These are phyloP conservation scores for Lagenorhynchus albirostris DNA, from an alignment of 2,113 vertebrate genomes.

Conservation along the genomic window DNA sequence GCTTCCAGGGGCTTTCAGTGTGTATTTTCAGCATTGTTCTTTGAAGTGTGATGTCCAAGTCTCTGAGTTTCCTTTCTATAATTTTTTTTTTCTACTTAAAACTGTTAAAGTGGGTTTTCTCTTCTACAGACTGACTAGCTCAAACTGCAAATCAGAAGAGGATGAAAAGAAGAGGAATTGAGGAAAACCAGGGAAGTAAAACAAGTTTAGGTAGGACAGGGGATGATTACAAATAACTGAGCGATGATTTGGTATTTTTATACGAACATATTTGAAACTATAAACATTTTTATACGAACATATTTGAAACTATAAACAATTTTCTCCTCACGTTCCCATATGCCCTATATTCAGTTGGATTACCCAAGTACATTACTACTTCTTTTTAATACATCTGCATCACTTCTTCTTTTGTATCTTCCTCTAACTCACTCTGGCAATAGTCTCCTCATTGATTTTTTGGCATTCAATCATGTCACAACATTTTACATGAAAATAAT, in stretches of 20 bases:
- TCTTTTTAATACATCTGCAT: background rate
- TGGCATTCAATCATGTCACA: background rate
- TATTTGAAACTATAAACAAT: background rate
- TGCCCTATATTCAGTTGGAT: background rate
- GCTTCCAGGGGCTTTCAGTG: background rate
- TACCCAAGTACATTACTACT: background rate
- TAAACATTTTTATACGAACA: background rate
- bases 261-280: background rate
- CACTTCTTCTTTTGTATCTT: background rate
- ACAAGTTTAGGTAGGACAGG: background rate
- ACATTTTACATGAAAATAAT: background rate
- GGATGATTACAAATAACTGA: background rate
- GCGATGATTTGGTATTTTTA: background rate
- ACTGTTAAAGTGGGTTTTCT: background rate
- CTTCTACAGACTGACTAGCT: background rate
- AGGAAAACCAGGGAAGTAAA: background rate
- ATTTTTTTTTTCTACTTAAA: background rate
- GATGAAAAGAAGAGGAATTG: background rate
- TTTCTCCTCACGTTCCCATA: background rate
- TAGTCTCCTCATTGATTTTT: background rate
- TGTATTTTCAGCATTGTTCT: background rate
- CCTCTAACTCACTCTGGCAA: background rate
- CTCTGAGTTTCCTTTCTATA: background rate
- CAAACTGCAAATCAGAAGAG: background rate
- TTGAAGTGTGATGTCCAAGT: background rate